A percentile compares a stretch with the other conserved stretches of the same genome.
These are phyloP conservation scores for Pristionchus japonicus DNA, from an alignment of 2,888 invertebrate species.

Conservation along the genomic window DNA sequence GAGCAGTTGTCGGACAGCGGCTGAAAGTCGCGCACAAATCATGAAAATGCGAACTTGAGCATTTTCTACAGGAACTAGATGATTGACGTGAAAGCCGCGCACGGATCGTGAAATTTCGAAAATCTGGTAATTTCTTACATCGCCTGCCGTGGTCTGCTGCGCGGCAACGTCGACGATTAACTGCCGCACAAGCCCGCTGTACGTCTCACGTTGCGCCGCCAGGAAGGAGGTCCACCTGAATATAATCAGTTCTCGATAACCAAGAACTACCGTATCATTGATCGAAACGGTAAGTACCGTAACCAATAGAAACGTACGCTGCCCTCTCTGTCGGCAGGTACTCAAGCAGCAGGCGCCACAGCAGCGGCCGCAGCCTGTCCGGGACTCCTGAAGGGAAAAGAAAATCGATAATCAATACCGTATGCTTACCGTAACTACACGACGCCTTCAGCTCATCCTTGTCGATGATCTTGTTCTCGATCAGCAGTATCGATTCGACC, in stretches of 20 bases:
- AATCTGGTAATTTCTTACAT: slow-evolving; percentile 55
- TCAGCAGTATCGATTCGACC: slow-evolving; percentile 68
- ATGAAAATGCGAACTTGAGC: neutral
- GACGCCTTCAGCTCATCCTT: slow-evolving; percentile 58
- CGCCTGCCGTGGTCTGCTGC: slow-evolving; percentile 55
- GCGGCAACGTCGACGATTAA: slow-evolving; percentile 60
- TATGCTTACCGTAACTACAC: slow-evolving; percentile 59
- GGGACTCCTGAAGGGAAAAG: slow-evolving; percentile 60
- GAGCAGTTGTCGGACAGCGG: slow-evolving; percentile 95
- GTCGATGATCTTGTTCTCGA: slow-evolving; percentile 63
- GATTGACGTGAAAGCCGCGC: neutral
- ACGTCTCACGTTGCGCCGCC: slow-evolving; percentile 58
- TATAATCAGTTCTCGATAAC: neutral
- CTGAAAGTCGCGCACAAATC: slow-evolving; percentile 78
- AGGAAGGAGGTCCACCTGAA: slow-evolving; percentile 43
- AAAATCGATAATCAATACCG: neutral
- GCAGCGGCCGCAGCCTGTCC: slow-evolving; percentile 67
- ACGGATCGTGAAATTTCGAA: neutral
- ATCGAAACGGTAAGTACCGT: neutral
- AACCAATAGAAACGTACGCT: slow-evolving; percentile 18
- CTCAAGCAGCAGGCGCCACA: slow-evolving; percentile 72
- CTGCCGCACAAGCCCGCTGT: slow-evolving; percentile 66
- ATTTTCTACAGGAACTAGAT: too few species aligned
- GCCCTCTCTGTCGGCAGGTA: slow-evolving; percentile 66
- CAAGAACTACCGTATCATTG: too few species aligned